Evolutionary conservation across 2,797 vertebrate genomes (phyloP).

Genomic region (Poecilia gillii): DNA sequence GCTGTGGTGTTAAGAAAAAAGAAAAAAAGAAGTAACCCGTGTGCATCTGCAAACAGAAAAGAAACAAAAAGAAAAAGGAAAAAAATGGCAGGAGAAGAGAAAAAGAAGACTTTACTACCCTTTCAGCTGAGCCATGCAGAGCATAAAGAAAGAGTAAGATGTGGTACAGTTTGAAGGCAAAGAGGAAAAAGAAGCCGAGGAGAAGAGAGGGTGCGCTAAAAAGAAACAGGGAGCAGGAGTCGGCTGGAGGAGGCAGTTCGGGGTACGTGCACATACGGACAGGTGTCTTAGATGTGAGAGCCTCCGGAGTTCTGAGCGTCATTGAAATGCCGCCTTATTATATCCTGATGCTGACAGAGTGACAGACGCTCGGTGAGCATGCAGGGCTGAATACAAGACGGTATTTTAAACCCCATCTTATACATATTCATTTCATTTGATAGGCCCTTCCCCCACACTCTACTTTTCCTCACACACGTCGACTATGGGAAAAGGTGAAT

Average conservation of each 20-base stretch:
- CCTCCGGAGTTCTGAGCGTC: conserved; percentile 65
- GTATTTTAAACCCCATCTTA: conserved; percentile 67
- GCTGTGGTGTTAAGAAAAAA: conserved; percentile 17
- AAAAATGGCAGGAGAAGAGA: conserved; percentile 29
- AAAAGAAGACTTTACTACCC: conserved; percentile 53
- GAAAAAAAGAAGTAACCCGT: conserved; percentile 14
- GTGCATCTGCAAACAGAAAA: conserved; percentile 39
- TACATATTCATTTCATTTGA: conserved; percentile 78
- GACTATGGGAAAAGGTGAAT: conserved; percentile 46
- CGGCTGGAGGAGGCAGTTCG: conserved; percentile 40
- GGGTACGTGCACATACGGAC: conserved; percentile 57
- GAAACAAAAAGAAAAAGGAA: conserved; percentile 17
- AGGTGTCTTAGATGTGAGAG: conserved; percentile 71
- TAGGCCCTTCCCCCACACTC: conserved; percentile 63
- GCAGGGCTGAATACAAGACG: conserved; percentile 67
- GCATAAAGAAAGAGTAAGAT: conserved; percentile 58
- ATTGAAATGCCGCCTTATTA: conserved; percentile 70
- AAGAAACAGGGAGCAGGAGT: conserved; percentile 54
- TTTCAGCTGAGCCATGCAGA: conserved; percentile 47
- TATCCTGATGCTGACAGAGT: conserved; percentile 67
- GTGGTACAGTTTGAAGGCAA: conserved; percentile 56
- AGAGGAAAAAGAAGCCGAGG: conserved; percentile 30
- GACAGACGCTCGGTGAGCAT: conserved; percentile 63
- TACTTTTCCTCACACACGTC: conserved; percentile 49
- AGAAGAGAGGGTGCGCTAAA: conserved; percentile 39